phyloP scores from a whole-genome alignment of 2,113 vertebrate genomes.

The Xyrauchen texanus region DNA sequence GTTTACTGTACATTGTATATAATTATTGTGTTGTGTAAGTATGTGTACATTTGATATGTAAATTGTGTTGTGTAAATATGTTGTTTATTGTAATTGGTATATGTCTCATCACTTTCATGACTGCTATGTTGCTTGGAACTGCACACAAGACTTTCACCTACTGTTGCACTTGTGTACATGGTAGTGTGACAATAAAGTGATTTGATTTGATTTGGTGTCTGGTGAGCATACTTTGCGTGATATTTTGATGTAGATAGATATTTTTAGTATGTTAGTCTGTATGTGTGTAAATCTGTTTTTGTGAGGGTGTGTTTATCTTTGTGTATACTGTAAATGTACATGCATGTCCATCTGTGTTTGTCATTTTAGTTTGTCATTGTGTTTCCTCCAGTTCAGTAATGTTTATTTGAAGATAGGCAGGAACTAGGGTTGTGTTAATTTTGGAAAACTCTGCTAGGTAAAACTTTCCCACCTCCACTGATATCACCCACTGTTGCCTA shows the following conservation, averaged over 20 bases:
- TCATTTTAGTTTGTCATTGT: constrained; percentile 7
- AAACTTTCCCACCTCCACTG: constrained; percentile 22
- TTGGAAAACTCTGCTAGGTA: constrained; percentile 53
- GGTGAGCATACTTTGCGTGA: not conserved
- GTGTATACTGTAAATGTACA: not conserved
- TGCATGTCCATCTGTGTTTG: not conserved
- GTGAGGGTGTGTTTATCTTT: not conserved
- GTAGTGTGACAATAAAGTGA: too few relatives aligned
- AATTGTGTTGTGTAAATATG: too few relatives aligned
- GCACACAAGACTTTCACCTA: too few relatives aligned
- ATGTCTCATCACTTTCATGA: too few relatives aligned
- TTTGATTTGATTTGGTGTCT: not conserved
- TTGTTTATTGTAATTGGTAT: too few relatives aligned
- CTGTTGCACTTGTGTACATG: too few relatives aligned
- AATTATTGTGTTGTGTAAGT: too few relatives aligned
- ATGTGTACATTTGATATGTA: too few relatives aligned
- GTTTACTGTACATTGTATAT: too few relatives aligned
- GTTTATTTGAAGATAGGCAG: constrained; percentile 54
- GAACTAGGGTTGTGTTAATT: constrained; percentile 39
- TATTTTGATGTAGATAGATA: not conserved
- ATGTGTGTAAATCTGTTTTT: not conserved
- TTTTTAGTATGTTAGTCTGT: not conserved
- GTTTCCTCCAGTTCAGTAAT: constrained; percentile 27
- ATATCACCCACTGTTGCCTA: constrained; percentile 50
- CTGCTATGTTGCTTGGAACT: too few relatives aligned